Evolutionary conservation across 1,140 invertebrate genomes (phyloP), one percentile per base, ranked within the genome.

Genomic region (Tyrophagus putrescentiae): DNA sequence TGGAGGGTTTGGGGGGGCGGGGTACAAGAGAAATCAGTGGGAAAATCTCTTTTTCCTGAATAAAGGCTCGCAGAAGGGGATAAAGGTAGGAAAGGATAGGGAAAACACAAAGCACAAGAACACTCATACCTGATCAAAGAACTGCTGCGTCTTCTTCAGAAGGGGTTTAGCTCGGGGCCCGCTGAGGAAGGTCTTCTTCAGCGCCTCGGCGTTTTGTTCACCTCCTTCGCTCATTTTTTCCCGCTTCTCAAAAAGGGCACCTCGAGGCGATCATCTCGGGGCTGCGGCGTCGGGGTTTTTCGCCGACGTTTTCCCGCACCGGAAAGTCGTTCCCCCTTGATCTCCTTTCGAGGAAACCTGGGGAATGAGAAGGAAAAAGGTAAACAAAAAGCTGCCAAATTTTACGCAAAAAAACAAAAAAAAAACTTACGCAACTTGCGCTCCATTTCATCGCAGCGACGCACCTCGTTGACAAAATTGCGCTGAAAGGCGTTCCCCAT

Each of bases 251-350:
- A 75, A n/a, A n/a, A 74, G 28, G 70, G 74, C 74, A 89, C 87
- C 79, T 95, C 91, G 61, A 96, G 76, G 73, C 87, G 67, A 95
- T 95, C 73, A 97, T 96, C 75, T 95, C 93, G 79, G 6, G 94
- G 91, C 70, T 89, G 91, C 4, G 94, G 94, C 9, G 93, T 66
- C 89, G 93, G 56, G 88, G 80, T 65, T 94, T 89, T 64, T 82
- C 94, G 1, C 91, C 92, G 60, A 87, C 83, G 60, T n/a, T n/a
- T n/a, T 91, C 85, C 3, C 84, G 77, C 84, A 98, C 94, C 0
- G 89, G 89, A 63, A 96, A n/a, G n/a, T n/a, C n/a, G n/a, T 84
- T 7, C 79, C 81, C 73, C 97, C 94, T 73, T 95, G 16, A 98
- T 91, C 76, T 98, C 93, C 29, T 85, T 70, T 97, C 91, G 67